Base-by-base conservation (phyloP, 2,888 invertebrate species). In the Eugnorisma glareosa region DNA sequence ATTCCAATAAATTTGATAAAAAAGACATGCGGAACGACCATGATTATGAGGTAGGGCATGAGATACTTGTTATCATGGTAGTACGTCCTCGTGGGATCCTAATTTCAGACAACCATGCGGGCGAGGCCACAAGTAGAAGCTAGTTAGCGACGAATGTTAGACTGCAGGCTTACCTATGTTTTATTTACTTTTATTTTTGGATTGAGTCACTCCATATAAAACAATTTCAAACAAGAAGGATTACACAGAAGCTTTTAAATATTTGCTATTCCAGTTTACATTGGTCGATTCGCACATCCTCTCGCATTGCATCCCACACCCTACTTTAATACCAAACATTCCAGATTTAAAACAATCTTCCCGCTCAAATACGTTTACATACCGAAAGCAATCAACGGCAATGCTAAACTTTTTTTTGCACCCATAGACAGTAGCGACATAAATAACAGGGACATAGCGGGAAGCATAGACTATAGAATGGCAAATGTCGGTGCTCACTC, bases 401-500 rank as follows among this genome's bases (percentile, higher is more conserved):
- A 82, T 86, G 73, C 87, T 80, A 86, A 87, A 89, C 78, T 88
- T 86, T 88, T 88, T 79, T 88, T 85, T 88, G 81, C 81, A 83
- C 75, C 73, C 82, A 82, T 85, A 88, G 87, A 76, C 78, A 80
- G 84, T 87, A 89, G 88, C 90, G 91, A 92, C 93, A 96, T 96
- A 96, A 95, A 96, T 95, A 95, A 96, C 95, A 91, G 92, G 91
- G 92, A 87, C 89, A 87, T 88, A 93, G 93, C 93, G 94, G 92
- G 93, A 93, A 94, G 93, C 92, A 94, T 93, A 95, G 95, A 94
- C 95, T 95, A 95, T 95, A 95, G 95, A 96, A 96, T 96, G 93
- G 96, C 95, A 95, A 96, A 96, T 95, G 96, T 95, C 96, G 96
- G 94, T 93, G 93, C 95, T 94, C 94, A 94, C 94, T 95, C 95